Conservation (phyloP, 2,797 vertebrate genomes). For the Eulemur albifrons region DNA sequence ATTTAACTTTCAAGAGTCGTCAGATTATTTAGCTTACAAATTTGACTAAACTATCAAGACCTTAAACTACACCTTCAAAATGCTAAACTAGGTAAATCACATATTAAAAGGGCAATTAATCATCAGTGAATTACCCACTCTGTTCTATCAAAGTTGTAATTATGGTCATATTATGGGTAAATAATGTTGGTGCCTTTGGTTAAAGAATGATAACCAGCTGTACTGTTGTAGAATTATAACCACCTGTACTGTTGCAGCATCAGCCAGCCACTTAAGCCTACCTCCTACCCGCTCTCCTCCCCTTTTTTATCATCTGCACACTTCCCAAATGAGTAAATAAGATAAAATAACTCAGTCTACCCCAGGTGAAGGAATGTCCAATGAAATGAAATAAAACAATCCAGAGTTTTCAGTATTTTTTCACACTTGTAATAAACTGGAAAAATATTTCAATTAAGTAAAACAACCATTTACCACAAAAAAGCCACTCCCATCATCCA, state of each 20-base stretch:
- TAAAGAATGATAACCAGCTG: not conserved
- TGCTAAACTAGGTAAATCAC: not conserved
- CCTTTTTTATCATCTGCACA: conserved; percentile 40
- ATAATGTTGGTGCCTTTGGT: not conserved
- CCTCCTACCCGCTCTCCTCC: not conserved
- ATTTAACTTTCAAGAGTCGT: conserved; percentile 9
- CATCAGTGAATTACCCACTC: not conserved
- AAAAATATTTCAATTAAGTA: conserved; percentile 55
- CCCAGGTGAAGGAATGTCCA: conserved; percentile 51
- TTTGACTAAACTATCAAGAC: not conserved
- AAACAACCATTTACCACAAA: conserved; percentile 36
- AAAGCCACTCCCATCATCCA: conserved; percentile 49
- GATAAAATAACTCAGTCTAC: conserved; percentile 42
- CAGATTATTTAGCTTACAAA: conserved; percentile 36
- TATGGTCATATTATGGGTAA: not conserved
- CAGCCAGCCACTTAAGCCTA: not conserved
- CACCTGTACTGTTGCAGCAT: not conserved
- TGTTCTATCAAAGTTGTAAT: not conserved
- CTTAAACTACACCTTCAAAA: conserved; percentile 29
- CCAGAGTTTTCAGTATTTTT: conserved; percentile 50
- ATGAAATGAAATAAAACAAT: conserved; percentile 62
- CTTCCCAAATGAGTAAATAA: conserved; percentile 49
- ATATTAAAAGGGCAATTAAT: conserved; percentile 6
- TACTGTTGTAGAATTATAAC: not conserved
- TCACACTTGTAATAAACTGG: conserved; percentile 57